These are phyloP conservation scores for Elaphurus davidianus DNA, from an alignment of 2,113 vertebrate genomes.

Conservation along the genomic window DNA sequence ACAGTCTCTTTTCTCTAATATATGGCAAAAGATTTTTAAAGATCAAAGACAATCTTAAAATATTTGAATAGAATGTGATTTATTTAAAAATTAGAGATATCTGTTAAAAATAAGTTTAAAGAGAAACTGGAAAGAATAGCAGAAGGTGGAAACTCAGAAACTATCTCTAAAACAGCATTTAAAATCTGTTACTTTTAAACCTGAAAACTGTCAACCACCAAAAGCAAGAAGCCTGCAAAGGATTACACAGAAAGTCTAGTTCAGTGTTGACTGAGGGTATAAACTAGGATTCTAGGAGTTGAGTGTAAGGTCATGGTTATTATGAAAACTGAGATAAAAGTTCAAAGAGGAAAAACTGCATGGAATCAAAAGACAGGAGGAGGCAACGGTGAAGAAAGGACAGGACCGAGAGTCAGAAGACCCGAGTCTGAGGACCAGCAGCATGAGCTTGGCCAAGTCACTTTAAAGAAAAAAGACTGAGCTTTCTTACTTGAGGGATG, in stretches of 20 bases:
- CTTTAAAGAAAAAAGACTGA: neutral
- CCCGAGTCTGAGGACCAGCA: neutral
- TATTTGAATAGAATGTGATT: constrained; percentile 13
- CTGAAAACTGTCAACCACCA: neutral
- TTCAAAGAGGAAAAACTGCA: neutral
- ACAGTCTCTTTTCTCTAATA: neutral
- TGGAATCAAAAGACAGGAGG: neutral
- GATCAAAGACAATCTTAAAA: constrained; percentile 47
- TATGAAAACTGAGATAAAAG: neutral
- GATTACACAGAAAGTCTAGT: neutral
- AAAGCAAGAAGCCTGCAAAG: neutral
- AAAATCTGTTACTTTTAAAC: neutral
- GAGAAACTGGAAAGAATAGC: neutral
- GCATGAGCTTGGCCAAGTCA: neutral
- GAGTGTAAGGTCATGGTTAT: neutral
- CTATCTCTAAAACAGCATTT: constrained; percentile 8
- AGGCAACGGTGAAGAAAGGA: neutral
- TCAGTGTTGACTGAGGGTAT: neutral
- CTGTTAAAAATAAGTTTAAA: constrained; percentile 39
- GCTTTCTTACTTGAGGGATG: neutral
- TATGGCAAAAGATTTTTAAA: constrained; percentile 43
- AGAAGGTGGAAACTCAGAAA: neutral
- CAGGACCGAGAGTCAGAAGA: neutral
- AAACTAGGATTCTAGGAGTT: neutral
- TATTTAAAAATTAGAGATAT: constrained; percentile 50